Conservation (phyloP, 2,888 invertebrate species). For the Bibio marci region DNA sequence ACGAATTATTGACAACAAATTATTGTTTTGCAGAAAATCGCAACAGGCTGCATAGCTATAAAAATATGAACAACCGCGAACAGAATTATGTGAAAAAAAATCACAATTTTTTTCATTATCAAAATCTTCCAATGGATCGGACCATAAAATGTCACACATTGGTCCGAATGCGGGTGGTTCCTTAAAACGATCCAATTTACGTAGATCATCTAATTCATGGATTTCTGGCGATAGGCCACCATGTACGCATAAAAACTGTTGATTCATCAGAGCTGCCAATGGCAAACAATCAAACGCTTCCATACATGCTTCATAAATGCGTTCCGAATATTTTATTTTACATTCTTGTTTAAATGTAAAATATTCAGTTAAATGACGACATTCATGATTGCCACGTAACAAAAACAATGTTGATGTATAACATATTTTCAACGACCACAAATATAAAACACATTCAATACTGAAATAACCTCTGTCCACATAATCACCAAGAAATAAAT, state of each 20-base stretch:
- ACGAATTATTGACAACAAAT: conserved; percentile 96
- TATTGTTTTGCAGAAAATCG: conserved; percentile 99
- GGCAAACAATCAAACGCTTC: conserved; percentile 99
- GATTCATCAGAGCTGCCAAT: conserved; percentile 98
- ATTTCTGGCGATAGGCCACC: conserved; percentile 99
- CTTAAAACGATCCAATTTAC: conserved; percentile 99
- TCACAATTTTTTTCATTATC: conserved; percentile 93
- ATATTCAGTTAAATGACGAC: conserved; percentile 99
- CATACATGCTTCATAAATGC: conserved; percentile 99
- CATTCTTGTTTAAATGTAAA: conserved; percentile 99
- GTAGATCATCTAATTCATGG: conserved; percentile 98
- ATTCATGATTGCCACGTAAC: conserved; percentile 99
- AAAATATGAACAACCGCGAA: conserved; percentile 99
- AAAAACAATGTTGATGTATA: conserved; percentile 95
- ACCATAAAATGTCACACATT: conserved; percentile 99
- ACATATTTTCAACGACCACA: conserved; percentile 98
- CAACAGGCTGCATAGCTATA: conserved; percentile 99
- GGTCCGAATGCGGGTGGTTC: conserved; percentile 99
- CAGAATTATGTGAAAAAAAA: conserved; percentile 99
- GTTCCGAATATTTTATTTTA: conserved; percentile 99
- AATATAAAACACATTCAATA: conserved; percentile 99
- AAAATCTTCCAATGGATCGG: conserved; percentile 98
- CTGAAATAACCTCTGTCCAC: conserved; percentile 99
- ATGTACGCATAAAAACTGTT: conserved; percentile 99
- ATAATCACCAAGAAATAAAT: conserved; percentile 99